Percentiles rank a stretch among this genome's conserved stretches.
Conservation (phyloP, 1,140 invertebrate species). For the Schlechtendalia chinensis region DNA sequence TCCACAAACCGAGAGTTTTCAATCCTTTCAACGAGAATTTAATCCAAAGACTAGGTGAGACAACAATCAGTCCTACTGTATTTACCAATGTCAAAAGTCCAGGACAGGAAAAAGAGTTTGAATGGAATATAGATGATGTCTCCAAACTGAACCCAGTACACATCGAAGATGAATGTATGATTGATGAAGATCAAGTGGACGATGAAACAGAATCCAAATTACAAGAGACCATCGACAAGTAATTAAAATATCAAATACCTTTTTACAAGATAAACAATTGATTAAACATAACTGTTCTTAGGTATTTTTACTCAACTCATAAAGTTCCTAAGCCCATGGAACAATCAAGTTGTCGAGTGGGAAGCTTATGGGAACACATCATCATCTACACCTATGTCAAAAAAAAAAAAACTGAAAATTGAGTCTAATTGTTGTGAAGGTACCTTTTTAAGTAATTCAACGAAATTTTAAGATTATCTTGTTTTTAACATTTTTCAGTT, state of each 20-base stretch:
- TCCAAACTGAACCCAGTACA: conserved; percentile 49
- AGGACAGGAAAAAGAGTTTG: conserved; percentile 36
- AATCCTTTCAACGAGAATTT: conserved; percentile 40
- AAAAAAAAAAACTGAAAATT: not conserved
- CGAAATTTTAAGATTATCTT: not conserved
- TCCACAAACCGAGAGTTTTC: not conserved
- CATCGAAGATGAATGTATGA: conserved; percentile 50
- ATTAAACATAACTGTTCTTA: not conserved
- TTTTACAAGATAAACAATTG: not conserved
- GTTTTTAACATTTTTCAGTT: conserved; percentile 36
- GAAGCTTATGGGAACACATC: conserved; percentile 6
- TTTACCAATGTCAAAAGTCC: conserved; percentile 46
- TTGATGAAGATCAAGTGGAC: conserved; percentile 40
- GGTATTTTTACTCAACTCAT: conserved; percentile 33
- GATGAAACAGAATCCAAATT: conserved; percentile 48
- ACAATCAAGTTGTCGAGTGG: conserved; percentile 31
- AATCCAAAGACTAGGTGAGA: conserved; percentile 36
- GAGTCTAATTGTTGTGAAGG: not conserved
- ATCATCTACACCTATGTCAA: conserved; percentile 18
- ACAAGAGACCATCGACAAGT: conserved; percentile 51
- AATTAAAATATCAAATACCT: not conserved
- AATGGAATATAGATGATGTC: conserved; percentile 51
- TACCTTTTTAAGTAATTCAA: not conserved
- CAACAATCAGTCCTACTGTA: conserved; percentile 44
- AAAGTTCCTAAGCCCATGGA: conserved; percentile 44